phyloP scores from a whole-genome alignment of 2,113 vertebrate genomes.

The Ellobius talpinus region DNA sequence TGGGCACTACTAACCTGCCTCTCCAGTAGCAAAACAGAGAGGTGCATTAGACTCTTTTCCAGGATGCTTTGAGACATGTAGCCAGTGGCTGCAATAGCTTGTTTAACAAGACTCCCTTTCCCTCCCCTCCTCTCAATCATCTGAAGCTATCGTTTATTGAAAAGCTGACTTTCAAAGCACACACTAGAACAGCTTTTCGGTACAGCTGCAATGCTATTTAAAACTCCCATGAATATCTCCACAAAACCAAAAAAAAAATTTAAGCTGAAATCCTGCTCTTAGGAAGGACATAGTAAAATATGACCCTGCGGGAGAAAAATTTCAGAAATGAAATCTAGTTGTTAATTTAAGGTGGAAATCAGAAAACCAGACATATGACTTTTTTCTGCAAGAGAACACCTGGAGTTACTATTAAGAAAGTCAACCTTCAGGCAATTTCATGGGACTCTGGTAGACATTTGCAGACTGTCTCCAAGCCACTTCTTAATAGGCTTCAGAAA shows the following conservation, averaged over 20 bases:
- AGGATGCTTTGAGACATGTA: constrained; percentile 39
- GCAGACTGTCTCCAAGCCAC: constrained; percentile 37
- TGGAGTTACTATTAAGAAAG: constrained; percentile 27
- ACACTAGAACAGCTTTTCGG: constrained; percentile 82
- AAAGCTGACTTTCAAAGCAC: constrained; percentile 83
- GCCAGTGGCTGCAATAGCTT: constrained; percentile 61
- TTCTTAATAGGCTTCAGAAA: constrained; percentile 38
- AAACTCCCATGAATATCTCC: constrained; percentile 81
- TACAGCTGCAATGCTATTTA: constrained; percentile 85
- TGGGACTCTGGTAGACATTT: not conserved
- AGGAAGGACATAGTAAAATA: constrained; percentile 78
- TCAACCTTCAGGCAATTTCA: not conserved
- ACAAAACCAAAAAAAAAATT: constrained; percentile 81
- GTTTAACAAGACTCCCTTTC: constrained; percentile 64
- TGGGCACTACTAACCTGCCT: not conserved
- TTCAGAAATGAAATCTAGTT: constrained; percentile 56
- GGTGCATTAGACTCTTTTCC: constrained; percentile 9
- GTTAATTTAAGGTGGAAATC: constrained; percentile 64
- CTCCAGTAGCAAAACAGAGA: not conserved
- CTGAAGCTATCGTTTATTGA: constrained; percentile 84
- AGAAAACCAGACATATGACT: constrained; percentile 24
- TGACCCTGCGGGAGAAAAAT: constrained; percentile 23
- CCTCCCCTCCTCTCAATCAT: constrained; percentile 69
- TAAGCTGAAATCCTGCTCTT: constrained; percentile 79
- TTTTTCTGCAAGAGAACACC: constrained; percentile 1